A percentile compares a stretch with the other conserved stretches of the same genome.
phyloP scores from a whole-genome alignment of 2,113 vertebrate genomes.

The Hirundichthys speculiger region DNA sequence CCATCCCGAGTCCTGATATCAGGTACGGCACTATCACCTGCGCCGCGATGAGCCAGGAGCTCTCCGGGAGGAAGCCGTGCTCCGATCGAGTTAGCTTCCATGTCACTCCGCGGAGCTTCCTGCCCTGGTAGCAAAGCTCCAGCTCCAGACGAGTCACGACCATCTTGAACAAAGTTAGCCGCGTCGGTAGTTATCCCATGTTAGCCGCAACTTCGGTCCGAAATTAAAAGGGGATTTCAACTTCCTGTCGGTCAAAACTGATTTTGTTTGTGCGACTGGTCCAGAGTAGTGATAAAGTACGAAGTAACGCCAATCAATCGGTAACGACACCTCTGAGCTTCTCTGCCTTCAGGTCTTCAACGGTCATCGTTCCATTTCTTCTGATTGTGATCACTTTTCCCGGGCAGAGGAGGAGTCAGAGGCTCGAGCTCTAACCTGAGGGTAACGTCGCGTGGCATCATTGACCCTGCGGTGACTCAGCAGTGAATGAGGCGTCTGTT shows the following conservation, averaged over 20 bases:
- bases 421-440: slow-evolving; percentile 9
- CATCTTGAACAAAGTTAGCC: slow-evolving; percentile 70
- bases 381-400: too few relatives aligned
- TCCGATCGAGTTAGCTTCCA: slow-evolving; percentile 87
- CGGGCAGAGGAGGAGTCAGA: too few relatives aligned
- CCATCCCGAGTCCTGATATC: slow-evolving; percentile 88
- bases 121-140: slow-evolving; percentile 87
- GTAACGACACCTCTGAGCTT: too few relatives aligned
- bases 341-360: too few relatives aligned
- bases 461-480: slow-evolving; percentile 63
- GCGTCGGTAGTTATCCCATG: slow-evolving; percentile 39
- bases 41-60: slow-evolving; percentile 79
- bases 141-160: slow-evolving; percentile 89
- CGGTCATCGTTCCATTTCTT: too few relatives aligned
- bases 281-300: background rate
- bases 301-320: too few relatives aligned
- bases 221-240: background rate
- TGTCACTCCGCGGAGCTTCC: slow-evolving; percentile 89
- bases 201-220: background rate
- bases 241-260: slow-evolving; percentile 11
- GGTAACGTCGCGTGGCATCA: slow-evolving; percentile 26
- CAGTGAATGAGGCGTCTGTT: slow-evolving; percentile 58
- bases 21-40: slow-evolving; percentile 87
- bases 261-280: background rate
- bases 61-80: slow-evolving; percentile 87